Percentiles rank a stretch among this genome's conserved stretches.
phyloP scores from a whole-genome alignment of 2,888 invertebrate species.

The Sarcophaga rosellei region DNA sequence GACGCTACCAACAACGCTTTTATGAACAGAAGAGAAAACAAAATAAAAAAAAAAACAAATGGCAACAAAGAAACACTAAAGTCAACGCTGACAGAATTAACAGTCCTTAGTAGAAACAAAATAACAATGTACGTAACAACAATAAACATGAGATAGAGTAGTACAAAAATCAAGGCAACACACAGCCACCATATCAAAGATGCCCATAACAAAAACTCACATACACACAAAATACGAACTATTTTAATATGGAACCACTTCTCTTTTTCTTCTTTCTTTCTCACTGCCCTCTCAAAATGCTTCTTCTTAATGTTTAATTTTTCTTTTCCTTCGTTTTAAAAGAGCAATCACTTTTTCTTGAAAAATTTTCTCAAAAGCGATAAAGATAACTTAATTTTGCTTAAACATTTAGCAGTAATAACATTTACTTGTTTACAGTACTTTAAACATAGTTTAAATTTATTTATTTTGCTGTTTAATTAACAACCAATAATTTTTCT shows the following conservation, averaged over 20 bases:
- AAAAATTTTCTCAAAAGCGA: not conserved
- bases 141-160: constrained; percentile 23
- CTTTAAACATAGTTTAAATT: not conserved
- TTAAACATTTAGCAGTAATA: no score
- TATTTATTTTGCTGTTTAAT: not conserved
- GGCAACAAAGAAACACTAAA: constrained; percentile 38
- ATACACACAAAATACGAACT: constrained; percentile 28
- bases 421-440: not conserved
- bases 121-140: not conserved
- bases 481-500: constrained; percentile 18
- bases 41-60: constrained; percentile 21
- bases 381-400: no score
- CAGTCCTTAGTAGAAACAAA: constrained; percentile 17
- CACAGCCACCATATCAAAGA: not conserved
- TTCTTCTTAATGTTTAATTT: constrained; percentile 10
- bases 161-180: constrained; percentile 56
- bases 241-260: constrained; percentile 31
- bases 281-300: constrained; percentile 25
- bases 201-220: constrained; percentile 26
- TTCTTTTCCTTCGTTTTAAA: not conserved
- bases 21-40: not conserved
- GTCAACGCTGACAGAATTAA: constrained; percentile 22
- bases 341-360: not conserved
- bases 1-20: not conserved
- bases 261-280: constrained; percentile 22